A percentile compares a stretch with the other conserved stretches of the same genome.
Conservation (phyloP, 2,888 invertebrate species). For the Temnothorax unifasciatus region DNA sequence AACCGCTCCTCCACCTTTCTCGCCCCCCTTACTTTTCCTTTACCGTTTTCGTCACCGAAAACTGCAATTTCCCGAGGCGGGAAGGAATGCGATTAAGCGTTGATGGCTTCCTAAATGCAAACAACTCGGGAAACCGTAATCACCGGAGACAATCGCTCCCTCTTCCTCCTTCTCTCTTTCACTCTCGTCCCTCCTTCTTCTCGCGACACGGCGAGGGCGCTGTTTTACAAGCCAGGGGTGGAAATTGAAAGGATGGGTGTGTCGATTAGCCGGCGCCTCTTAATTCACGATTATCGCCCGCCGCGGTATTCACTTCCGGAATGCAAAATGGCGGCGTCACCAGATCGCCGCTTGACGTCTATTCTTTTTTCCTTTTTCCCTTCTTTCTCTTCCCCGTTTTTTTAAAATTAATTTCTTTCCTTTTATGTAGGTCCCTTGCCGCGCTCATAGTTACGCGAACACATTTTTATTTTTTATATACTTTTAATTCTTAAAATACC, state of each 20-base stretch:
- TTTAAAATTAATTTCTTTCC: background rate
- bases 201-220: constrained; percentile 72
- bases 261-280: constrained; percentile 71
- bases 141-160: constrained; percentile 79
- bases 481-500: background rate
- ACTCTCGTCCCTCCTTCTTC: background rate
- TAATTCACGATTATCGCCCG: constrained; percentile 50
- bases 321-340: constrained; percentile 44
- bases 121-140: constrained; percentile 84
- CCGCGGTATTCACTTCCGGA: constrained; percentile 51
- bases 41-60: constrained; percentile 61
- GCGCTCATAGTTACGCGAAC: background rate
- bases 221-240: constrained; percentile 70
- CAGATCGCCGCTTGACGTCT: background rate
- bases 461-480: background rate
- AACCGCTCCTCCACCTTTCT: background rate
- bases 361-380: background rate
- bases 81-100: constrained; percentile 85
- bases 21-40: no score
- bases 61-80: constrained; percentile 81
- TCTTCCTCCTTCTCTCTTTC: background rate
- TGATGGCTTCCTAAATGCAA: constrained; percentile 86
- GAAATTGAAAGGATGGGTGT: constrained; percentile 64
- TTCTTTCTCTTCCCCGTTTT: background rate
- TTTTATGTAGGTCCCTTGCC: background rate